Evolutionary conservation across 2,888 invertebrate genomes (phyloP), one percentile per base, ranked within the genome.

Genomic region (Lordiphosa andalusiaca): DNA sequence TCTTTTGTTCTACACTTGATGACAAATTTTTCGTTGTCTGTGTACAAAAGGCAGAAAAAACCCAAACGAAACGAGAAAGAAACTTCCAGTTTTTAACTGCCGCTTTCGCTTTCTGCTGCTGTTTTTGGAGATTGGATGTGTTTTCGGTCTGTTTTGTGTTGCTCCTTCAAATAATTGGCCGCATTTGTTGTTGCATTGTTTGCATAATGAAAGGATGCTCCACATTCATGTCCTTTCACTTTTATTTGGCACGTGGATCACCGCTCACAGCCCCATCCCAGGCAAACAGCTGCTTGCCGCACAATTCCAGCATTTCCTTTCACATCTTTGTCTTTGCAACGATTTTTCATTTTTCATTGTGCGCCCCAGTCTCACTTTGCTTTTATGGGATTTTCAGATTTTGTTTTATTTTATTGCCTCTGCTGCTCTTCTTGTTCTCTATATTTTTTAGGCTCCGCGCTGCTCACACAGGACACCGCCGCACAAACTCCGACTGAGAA

Each of bases 1-100:
- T 64, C 60, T 64, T 72, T 74, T 74, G 74, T 72, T 72, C 71
- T 71, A 67, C 55, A 60, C 58, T 62, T 67, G 82, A 81, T 80
- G 84, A 80, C 78, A 84, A 84, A 77, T 65, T 69, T 62, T 64
- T 71, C 58, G 54, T 57, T 54, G 51, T 50, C 49, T 55, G 46
- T 53, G 54, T 69, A 59, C 56, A 50, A 51, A 44, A 42, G 36
- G 21, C 21, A 21, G 4, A 21, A 21, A 21, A 21, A 21, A 21
- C 21, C 5, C 23, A 23, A 23, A 23, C 23, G 48, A 49, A 35
- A 23, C 36, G 23, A 9, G 42, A 61, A 48, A 35, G 64, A 42
- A 35, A n/a, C 67, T 66, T 66, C 67, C 67, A 66, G 66, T 66
- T 60, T 75, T 77, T 37, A 36, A 42, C 48, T 56, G 57, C 50